These are phyloP conservation scores for Tichodroma muraria DNA, from an alignment of 2,113 vertebrate species.

Conservation along the genomic window DNA sequence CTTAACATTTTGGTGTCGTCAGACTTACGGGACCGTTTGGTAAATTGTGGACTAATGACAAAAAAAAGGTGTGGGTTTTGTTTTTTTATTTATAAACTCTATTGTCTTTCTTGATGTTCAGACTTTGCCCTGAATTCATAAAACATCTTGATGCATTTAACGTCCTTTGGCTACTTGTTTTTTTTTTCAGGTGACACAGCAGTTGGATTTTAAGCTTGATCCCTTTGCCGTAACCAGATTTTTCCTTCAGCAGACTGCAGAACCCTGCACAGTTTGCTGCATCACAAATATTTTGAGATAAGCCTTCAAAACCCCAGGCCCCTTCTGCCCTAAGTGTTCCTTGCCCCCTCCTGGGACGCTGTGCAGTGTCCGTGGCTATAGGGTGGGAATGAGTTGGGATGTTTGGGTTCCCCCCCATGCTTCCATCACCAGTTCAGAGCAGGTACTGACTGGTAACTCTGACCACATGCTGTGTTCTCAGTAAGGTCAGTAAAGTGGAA, in stretches of 20 bases:
- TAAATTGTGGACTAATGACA: not conserved
- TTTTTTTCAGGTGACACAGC: not conserved
- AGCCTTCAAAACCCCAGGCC: not conserved
- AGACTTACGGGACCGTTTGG: not conserved
- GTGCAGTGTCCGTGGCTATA: not conserved
- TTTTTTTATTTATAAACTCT: not conserved
- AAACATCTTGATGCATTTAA: not conserved
- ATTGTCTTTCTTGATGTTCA: not conserved
- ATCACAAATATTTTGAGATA: not conserved
- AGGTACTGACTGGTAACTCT: not conserved
- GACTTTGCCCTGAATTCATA: not conserved
- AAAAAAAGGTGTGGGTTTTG: not conserved
- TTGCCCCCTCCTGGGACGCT: not conserved
- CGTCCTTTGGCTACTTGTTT: not conserved
- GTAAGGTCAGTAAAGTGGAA: not conserved
- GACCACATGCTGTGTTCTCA: not conserved
- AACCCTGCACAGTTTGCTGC: not conserved
- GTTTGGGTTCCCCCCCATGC: not conserved
- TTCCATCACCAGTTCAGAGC: not conserved
- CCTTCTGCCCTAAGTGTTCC: not conserved
- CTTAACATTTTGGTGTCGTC: not conserved
- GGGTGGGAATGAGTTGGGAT: not conserved
- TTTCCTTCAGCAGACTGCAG: not conserved
- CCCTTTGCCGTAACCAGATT: not conserved
- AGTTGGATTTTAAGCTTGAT: not conserved